Conservation (phyloP, 1,140 invertebrate species). For the Bombus haemorrhoidalis region DNA sequence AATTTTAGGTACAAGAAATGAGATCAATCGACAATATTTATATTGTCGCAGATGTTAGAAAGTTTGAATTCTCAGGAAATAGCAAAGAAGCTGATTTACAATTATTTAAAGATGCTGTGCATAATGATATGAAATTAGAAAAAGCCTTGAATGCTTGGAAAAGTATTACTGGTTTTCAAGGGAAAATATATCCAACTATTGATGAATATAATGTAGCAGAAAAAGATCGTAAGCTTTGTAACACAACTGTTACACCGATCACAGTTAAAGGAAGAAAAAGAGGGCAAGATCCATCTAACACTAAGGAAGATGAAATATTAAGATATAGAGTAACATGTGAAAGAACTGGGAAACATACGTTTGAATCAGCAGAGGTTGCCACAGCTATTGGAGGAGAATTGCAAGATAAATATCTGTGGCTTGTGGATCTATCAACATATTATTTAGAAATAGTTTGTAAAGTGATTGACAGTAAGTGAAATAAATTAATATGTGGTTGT, state of each 20-base stretch:
- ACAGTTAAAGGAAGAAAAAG: constrained; percentile 59
- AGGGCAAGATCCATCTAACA: constrained; percentile 61
- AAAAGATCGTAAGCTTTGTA: constrained; percentile 8
- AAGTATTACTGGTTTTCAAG: constrained; percentile 75
- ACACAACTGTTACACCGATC: background rate
- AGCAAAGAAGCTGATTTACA: constrained; percentile 74
- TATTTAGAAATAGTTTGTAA: constrained; percentile 84
- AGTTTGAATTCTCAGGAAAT: constrained; percentile 71
- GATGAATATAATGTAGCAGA: constrained; percentile 60
- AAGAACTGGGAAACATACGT: constrained; percentile 82
- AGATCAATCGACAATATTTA: constrained; percentile 82
- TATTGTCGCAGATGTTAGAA: constrained; percentile 69
- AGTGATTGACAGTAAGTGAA: constrained; percentile 73
- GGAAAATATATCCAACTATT: constrained; percentile 73
- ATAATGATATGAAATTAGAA: constrained; percentile 78
- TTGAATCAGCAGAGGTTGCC: constrained; percentile 84
- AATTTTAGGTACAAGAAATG: constrained; percentile 80
- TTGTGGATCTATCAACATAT: constrained; percentile 83
- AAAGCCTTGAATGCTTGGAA: constrained; percentile 81
- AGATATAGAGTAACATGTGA: constrained; percentile 85
- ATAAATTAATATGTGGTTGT: background rate
- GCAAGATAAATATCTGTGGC: constrained; percentile 84
- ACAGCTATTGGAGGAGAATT: constrained; percentile 83
- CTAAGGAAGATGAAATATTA: constrained; percentile 71
- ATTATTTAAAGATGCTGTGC: constrained; percentile 75